phyloP scores from a whole-genome alignment of 1,140 invertebrate species.

The Pseudomyrmex concolor region DNA sequence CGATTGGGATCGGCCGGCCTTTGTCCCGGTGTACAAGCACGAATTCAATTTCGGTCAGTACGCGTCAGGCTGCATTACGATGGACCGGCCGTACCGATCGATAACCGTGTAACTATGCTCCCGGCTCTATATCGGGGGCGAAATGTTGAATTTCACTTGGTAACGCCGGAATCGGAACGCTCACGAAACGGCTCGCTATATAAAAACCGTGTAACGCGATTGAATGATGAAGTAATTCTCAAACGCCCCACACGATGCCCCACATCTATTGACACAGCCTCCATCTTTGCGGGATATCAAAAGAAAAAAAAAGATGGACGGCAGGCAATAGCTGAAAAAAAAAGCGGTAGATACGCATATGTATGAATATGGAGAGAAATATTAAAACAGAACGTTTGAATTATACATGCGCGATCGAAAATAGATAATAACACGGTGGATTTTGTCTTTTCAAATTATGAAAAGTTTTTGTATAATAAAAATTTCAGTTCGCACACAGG shows the following conservation, averaged over 20 bases:
- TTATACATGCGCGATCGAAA: too few species aligned
- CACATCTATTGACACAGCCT: not conserved
- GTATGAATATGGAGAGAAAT: too few species aligned
- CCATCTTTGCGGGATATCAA: not conserved
- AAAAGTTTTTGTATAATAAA: too few species aligned
- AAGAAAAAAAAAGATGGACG: too few species aligned
- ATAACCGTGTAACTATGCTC: conserved; percentile 52
- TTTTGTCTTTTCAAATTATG: too few species aligned
- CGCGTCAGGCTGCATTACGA: conserved; percentile 58
- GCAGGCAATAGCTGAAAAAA: too few species aligned
- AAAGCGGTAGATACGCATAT: too few species aligned
- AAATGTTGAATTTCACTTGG: conserved; percentile 59
- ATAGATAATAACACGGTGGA: too few species aligned
- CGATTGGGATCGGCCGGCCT: conserved; percentile 45
- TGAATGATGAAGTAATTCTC: conserved; percentile 26
- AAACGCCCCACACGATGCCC: conserved; percentile 16
- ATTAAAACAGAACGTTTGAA: too few species aligned
- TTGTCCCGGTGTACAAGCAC: conserved; percentile 53
- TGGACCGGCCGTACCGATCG: conserved; percentile 37
- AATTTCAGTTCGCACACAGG: too few species aligned
- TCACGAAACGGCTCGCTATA: conserved; percentile 7
- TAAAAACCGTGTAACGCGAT: conserved; percentile 52
- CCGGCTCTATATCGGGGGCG: not conserved
- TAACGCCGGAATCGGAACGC: conserved; percentile 29
- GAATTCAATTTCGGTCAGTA: conserved; percentile 62